Base-by-base conservation (phyloP, 53 echinoderm and acorn worm species). In the Luidia sarsii region DNA sequence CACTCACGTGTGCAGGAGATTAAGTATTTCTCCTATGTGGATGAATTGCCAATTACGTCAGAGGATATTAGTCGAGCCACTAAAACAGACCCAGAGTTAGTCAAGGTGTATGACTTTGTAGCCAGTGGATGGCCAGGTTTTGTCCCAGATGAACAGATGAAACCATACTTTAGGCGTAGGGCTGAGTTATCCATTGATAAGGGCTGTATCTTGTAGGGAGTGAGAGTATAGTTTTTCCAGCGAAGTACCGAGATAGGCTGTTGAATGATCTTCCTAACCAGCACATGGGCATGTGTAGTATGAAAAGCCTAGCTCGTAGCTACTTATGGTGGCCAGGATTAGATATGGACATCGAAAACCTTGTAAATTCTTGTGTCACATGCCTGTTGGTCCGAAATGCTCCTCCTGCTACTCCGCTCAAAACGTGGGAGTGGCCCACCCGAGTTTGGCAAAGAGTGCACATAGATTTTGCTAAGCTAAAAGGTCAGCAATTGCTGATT, bases 41-140 rank as follows among this genome's bases (percentile, higher is more conserved):
- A 90, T 71, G 81, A 65, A 52, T 81, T 86, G 64, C 86, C 90
- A 34, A 81, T 89, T 14, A 85, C 89, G 21, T 85, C 70, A 68
- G 30, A 62, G 64, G 84, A 84, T 29, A 89, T 89, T 89, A 68
- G 60, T 28, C 21, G 33, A 57, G 71, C 67, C 33, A 81, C 81
- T 25, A 66, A 54, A 18, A 81, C 32, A 13, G 67, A 71, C 79
- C 65, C 49, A 59, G 31, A 74, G 13, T 39, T 89, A 2, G 70
- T 64, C 25, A 13, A 5, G 7, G 74, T 85, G 0, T 72, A 55
- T 20, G 63, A 59, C 25, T 68, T 67, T 8, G 61, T 68, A 28
- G 39, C 55, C 55, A 39, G 71, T 5, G 80, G 89, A 30, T 81
- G 73, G 75, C 25, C 53, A 81, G 38, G 53, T 10, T 7, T 71